Base-by-base conservation (phyloP, 2,113 vertebrate species). In the Talpa occidentalis region DNA sequence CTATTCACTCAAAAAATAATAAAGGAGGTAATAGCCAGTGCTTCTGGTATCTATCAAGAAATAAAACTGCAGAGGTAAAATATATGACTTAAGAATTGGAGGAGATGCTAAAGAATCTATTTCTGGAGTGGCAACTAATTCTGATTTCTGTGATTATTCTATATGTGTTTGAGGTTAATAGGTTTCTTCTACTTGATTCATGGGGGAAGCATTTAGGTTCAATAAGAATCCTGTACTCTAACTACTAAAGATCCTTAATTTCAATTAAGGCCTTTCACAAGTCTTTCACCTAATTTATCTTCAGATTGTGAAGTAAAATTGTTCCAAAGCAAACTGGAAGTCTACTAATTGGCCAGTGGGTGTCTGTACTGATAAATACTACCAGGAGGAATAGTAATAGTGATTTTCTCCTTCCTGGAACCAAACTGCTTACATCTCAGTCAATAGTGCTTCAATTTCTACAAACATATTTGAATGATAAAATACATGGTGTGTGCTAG, bases 161-260 rank as follows among this genome's bases (percentile, higher is more conserved):
- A 70, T 54, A 49, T 14, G 10, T 62, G 87, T 80, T 86, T 73
- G 92, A 90, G 86, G 44, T 74, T 64, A 83, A 56, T 54, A 96
- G 79, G 30, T 76, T 88, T 74, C 52, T 19, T 54, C 44, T 87
- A 60, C 5, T 79, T 69, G 60, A 81, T 87, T 78, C 94, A 10
- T 49, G 47, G 26, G 15, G 21, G 35, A 90, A 94, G 21, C 80
- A 73, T 56, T 62, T 54, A 70, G 35, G 30, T 78, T 90, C 92
- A 49, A 49, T 49, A 49, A 49, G 47, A 49, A 49, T 49, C 47
- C 47, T 49, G 12, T 14, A 49, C 47, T 49, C 49, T 82, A 47
- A 10, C 15, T 35, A 40, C 9, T 80, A 91, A 94, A 86, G 47
- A 82, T 30, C 67, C 30, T n/a, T 44, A 74, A 88, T 85, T 90